Percentiles rank a stretch among this genome's conserved stretches.
These are phyloP conservation scores for Spinibarbus caldwelli DNA, from an alignment of 2,797 vertebrate species.

Conservation along the genomic window DNA sequence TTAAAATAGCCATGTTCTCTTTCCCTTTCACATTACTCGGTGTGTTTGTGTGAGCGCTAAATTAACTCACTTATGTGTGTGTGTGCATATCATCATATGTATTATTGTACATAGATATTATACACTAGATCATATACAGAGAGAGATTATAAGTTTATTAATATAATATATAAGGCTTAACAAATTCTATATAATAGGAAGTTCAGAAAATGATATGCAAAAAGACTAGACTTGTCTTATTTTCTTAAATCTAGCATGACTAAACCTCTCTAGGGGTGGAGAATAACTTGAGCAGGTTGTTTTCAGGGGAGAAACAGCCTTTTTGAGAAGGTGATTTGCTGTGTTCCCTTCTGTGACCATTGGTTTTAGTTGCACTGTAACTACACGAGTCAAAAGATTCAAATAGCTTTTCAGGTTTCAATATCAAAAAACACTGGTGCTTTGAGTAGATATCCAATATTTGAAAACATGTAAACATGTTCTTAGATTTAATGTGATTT, in stretches of 20 bases:
- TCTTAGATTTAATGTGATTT: no score
- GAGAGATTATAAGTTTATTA: constrained; percentile 61
- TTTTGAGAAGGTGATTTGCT: constrained; percentile 47
- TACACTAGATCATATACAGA: constrained; percentile 61
- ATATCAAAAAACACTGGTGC: constrained; percentile 20
- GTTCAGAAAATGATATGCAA: constrained; percentile 69
- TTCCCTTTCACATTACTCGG: constrained; percentile 41
- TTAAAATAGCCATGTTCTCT: constrained; percentile 58
- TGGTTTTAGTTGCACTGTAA: constrained; percentile 69
- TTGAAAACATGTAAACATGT: no score
- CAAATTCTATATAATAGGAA: constrained; percentile 60
- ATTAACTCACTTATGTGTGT: constrained; percentile 14
- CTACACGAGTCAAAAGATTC: neutral
- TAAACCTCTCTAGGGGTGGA: constrained; percentile 44
- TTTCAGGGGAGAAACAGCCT: constrained; percentile 45
- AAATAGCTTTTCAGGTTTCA: constrained; percentile 26
- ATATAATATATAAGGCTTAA: constrained; percentile 53
- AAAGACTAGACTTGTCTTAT: constrained; percentile 56
- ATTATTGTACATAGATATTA: constrained; percentile 73
- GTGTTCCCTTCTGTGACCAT: constrained; percentile 51
- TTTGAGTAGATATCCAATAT: constrained; percentile 35
- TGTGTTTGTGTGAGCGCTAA: constrained; percentile 45
- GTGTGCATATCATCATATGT: constrained; percentile 59
- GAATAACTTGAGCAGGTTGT: constrained; percentile 49
- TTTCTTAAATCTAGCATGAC: constrained; percentile 72